Conservation (phyloP, 2,113 vertebrate species). For the Hystrix cristata region DNA sequence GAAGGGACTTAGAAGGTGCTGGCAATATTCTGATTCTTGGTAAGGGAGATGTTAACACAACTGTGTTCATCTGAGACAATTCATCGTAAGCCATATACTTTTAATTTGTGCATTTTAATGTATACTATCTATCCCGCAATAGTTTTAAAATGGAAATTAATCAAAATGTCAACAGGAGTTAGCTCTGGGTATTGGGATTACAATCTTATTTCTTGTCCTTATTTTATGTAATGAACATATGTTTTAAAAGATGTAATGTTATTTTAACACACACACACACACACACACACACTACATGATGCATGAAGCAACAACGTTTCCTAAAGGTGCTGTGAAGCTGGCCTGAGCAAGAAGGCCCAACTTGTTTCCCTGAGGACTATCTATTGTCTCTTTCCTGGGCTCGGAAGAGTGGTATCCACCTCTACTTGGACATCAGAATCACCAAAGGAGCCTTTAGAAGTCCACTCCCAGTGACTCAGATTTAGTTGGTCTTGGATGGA, state of each 20-base stretch:
- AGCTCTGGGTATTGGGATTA: background rate
- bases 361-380: constrained; percentile 17
- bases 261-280: background rate
- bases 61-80: background rate
- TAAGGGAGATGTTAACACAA: background rate
- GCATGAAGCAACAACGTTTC: background rate
- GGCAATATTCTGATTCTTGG: background rate
- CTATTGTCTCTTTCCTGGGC: background rate
- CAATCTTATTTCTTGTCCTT: constrained; percentile 36
- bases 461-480: background rate
- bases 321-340: background rate
- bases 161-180: background rate
- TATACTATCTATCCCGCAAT: background rate
- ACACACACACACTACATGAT: background rate
- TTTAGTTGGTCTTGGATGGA: background rate
- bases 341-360: background rate
- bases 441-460: background rate
- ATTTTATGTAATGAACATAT: background rate
- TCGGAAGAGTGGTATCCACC: background rate
- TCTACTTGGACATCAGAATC: background rate
- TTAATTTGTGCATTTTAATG: background rate
- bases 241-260: background rate
- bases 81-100: background rate
- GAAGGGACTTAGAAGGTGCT: background rate
- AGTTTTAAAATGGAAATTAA: constrained; percentile 50